Base-by-base conservation (phyloP, 2,888 invertebrate species). In the Deilephila porcellus region DNA sequence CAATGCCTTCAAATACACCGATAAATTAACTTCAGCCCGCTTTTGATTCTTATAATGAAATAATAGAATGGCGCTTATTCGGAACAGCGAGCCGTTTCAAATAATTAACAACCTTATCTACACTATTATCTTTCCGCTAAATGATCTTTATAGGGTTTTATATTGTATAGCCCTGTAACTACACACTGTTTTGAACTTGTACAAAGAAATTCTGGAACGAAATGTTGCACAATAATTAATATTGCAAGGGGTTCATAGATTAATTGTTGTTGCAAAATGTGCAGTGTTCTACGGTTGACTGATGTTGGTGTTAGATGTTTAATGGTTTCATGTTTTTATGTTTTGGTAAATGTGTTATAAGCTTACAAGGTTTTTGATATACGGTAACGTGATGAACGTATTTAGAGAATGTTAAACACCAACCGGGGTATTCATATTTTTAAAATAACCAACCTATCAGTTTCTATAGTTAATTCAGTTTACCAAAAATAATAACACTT, bases 1-100 rank as follows among this genome's bases (percentile, higher is more conserved):
- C 45, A n/a, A 45, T 14, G 37, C 8, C 64, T 20, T 67, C 25
- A 67, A 45, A 25, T 56, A 70, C 34, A 60, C 60, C 70, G 29
- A 59, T 45, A 45, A 60, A 60, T 45, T 59, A n/a, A 56, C 60
- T 70, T 60, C 29, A 34, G 70, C 60, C n/a, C 45, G 45, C 20
- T 67, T 64, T 67, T 67, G 67, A 52, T 67, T 67, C 52, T 4
- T 25, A 52, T 67, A 67, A 67, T 67, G 52, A 67, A 67, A 52
- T 52, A 17, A n/a, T 56, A 25, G 67, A 67, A 52, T 17, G 37
- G 64, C 64, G 45, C 45, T 45, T 25, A 52, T 25, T 25, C 52
- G 45, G 67, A 67, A 67, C 52, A 52, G 25, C 25, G 67, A 25
- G 72, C 83, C 83, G 79, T 83, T 80, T 80, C 81, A n/a, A 59